These are phyloP conservation scores for Lacerta bilineata DNA, from an alignment of 2,797 vertebrate genomes.

Conservation along the genomic window DNA sequence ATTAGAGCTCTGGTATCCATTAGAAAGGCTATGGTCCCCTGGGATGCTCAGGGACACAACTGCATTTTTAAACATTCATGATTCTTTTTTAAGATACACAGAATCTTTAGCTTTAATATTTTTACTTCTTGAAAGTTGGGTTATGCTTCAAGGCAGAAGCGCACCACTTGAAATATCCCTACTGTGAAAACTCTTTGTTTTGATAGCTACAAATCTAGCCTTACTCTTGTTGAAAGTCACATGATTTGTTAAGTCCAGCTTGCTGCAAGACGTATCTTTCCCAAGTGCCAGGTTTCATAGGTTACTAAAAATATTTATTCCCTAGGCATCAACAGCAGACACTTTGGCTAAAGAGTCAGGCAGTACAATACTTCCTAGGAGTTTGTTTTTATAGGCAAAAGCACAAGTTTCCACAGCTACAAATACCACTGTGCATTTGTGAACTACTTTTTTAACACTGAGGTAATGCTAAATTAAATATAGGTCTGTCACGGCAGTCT, in stretches of 20 bases:
- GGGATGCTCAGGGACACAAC: too few relatives aligned
- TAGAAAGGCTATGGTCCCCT: too few relatives aligned
- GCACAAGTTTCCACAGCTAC: constrained; percentile 38
- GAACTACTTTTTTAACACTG: background rate
- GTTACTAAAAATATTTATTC: background rate
- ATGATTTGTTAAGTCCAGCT: background rate
- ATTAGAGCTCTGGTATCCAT: too few relatives aligned
- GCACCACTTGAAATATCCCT: background rate
- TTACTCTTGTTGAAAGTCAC: background rate
- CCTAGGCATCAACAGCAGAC: background rate
- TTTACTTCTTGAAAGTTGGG: background rate
- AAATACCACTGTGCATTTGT: background rate
- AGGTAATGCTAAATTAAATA: background rate
- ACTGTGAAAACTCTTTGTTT: background rate
- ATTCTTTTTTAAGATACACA: background rate
- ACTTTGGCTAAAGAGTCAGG: constrained; percentile 12
- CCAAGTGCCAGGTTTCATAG: background rate
- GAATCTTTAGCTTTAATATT: background rate
- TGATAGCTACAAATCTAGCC: background rate
- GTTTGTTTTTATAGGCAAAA: constrained; percentile 61
- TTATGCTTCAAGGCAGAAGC: background rate
- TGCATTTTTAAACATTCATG: too few relatives aligned
- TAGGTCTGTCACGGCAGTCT: accelerated
- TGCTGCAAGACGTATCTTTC: background rate
- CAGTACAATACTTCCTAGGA: constrained; percentile 35